Base-by-base conservation (phyloP, 35 echinoderm and acorn worm species). In the Heliocidaris erythrogramma region DNA sequence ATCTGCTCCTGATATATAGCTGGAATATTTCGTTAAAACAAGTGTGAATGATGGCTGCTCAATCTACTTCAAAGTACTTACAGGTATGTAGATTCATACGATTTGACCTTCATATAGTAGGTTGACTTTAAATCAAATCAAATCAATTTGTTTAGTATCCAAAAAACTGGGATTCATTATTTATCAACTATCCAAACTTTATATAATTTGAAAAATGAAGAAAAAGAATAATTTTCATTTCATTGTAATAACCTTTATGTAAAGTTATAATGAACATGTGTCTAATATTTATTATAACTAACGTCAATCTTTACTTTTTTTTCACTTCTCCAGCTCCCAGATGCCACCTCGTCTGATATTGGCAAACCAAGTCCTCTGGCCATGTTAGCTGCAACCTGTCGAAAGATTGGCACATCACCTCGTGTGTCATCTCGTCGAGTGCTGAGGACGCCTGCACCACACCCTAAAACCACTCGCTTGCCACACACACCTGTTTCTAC, bases 311-410 rank as follows among this genome's bases (percentile, higher is more conserved):
- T 42, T 42, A 0, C 47, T 88, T 48, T 42, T 42, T 5, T 89
- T 89, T 48, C 16, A n/a, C 12, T 31, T 2, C 24, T 42, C 9
- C 87, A 89, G 87, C 47, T 89, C 10, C 87, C 87, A 1, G 31
- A 47, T 0, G 31, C 31, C 9, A 24, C 16, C 87, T 32, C 31
- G 31, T 32, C 18, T 48, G 87, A 89, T 27, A 89, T 89, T 48
- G 87, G 87, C 17, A 89, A 89, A 89, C 87, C 87, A 32, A 89
- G 87, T 48, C 87, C 87, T n/a, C 31, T 89, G 12, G 87, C 87
- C 87, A 17, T 89, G 87, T 89, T 89, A 24, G 31, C 87, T 89
- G 87, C 87, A 2, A 89, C 87, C 87, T 89, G 87, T 48, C 87
- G 47, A 48, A 89, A 89, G 87, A 89, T 89, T 48, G 87, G 87